Percentiles rank a stretch among this genome's conserved stretches.
These are phyloP conservation scores for Mactromeris polynyma DNA, from an alignment of 2,888 invertebrate genomes.

Conservation along the genomic window DNA sequence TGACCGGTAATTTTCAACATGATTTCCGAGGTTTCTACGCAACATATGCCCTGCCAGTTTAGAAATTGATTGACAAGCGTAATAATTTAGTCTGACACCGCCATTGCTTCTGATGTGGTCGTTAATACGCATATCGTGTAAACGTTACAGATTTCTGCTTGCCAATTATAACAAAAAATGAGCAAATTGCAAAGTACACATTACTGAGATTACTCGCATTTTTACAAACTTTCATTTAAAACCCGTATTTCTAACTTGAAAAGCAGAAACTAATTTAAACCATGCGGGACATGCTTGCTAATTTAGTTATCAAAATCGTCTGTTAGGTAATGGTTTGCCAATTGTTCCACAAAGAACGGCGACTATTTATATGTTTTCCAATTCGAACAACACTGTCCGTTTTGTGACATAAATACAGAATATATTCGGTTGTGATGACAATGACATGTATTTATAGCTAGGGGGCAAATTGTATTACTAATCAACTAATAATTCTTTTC, in stretches of 20 bases:
- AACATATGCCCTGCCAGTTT: too few species aligned
- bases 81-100: background rate
- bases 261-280: background rate
- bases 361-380: too few species aligned
- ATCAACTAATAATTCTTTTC: too few species aligned
- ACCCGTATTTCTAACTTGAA: background rate
- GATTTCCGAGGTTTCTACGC: too few species aligned
- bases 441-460: too few species aligned
- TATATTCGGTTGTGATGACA: too few species aligned
- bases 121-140: background rate
- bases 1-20: background rate
- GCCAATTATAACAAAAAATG: background rate
- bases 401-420: too few species aligned
- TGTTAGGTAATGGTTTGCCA: background rate
- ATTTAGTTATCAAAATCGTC: background rate
- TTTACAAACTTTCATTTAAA: background rate
- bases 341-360: background rate
- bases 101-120: background rate
- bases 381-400: too few species aligned
- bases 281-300: background rate
- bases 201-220: background rate
- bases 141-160: background rate
- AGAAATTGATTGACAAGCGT: background rate
- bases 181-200: background rate
- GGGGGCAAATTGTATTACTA: too few species aligned